These are phyloP conservation scores for Leptobrachium ailaonicum DNA, from an alignment of 2,113 vertebrate genomes.

Conservation along the genomic window DNA sequence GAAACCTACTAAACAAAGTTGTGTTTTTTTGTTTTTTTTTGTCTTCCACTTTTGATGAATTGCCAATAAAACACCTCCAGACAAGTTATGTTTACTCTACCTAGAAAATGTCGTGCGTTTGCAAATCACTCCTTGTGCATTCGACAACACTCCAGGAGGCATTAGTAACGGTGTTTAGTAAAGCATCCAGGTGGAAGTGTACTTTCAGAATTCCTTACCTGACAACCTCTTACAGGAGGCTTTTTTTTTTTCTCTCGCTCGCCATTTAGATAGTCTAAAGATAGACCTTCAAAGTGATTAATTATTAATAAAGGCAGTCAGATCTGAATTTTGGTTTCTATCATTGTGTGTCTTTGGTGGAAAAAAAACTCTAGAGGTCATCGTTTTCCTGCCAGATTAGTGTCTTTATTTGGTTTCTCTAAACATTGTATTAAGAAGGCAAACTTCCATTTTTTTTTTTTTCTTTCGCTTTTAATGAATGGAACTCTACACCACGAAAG, in stretches of 20 bases:
- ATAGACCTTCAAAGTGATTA: conserved; percentile 15
- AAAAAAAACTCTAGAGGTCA: no score
- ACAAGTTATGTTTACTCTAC: conserved; percentile 15
- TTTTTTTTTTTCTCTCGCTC: not conserved
- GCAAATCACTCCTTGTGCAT: conserved; percentile 14
- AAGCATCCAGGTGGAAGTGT: conserved; percentile 17
- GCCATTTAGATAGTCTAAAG: not conserved
- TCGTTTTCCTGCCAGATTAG: no score
- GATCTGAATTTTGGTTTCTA: not conserved
- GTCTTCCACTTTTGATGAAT: no score
- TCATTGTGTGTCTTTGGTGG: no score
- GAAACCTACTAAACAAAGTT: no score
- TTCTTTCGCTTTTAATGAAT: no score
- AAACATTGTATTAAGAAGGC: no score
- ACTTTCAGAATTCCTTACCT: not conserved
- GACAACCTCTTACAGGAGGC: not conserved
- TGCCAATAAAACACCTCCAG: not conserved
- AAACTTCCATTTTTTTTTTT: no score
- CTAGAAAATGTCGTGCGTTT: conserved; percentile 26
- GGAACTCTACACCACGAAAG: no score
- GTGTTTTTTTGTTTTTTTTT: no score
- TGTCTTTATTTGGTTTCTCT: no score
- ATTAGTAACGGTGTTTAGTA: conserved; percentile 37
- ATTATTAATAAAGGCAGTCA: conserved; percentile 25
- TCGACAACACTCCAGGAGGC: conserved; percentile 28